phyloP scores from a whole-genome alignment of 2,888 invertebrate species.

The Cryptophagus acutangulus region DNA sequence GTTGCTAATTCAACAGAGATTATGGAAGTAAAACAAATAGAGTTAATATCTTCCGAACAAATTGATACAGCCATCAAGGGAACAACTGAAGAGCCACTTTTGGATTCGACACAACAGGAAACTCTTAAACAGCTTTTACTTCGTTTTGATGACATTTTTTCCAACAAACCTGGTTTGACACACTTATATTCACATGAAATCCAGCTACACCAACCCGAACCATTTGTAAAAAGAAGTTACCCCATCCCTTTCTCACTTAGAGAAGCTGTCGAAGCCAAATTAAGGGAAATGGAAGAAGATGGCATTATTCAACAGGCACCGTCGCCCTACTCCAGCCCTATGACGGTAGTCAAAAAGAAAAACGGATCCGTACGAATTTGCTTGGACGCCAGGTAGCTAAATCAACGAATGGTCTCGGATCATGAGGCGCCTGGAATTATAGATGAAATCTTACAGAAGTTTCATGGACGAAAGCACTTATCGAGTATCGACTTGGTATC shows the following conservation, averaged over 20 bases:
- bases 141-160: neutral
- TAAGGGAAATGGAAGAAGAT: neutral
- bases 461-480: neutral
- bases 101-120: neutral
- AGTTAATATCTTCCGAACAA: neutral
- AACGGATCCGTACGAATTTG: constrained; percentile 1
- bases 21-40: neutral
- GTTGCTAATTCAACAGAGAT: neutral
- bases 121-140: neutral
- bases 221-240: neutral
- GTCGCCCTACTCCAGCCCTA: constrained; percentile 5
- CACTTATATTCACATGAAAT: neutral
- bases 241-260: neutral
- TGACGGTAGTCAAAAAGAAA: constrained; percentile 10
- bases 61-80: neutral
- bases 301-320: neutral
- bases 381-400: neutral
- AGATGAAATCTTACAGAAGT: neutral
- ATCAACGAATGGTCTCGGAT: neutral
- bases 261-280: neutral
- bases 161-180: neutral
- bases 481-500: neutral
- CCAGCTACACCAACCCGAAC: neutral
- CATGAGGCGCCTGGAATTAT: neutral
- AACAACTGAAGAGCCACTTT: neutral